phyloP scores from a whole-genome alignment of 1,140 invertebrate genomes.

The Pogonognathellus flavescens region DNA sequence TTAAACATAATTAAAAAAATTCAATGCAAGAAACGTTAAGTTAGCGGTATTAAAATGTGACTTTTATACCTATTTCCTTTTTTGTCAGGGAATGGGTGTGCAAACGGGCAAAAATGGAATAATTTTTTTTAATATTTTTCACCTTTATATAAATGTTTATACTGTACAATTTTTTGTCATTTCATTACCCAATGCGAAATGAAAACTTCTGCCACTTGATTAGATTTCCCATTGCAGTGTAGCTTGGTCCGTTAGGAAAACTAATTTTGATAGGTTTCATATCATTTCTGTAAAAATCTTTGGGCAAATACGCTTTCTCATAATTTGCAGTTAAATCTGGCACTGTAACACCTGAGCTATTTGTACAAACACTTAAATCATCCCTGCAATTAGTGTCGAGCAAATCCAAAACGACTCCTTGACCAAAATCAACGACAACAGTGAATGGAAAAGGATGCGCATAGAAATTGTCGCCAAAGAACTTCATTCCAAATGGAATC shows the following conservation, averaged over 20 bases:
- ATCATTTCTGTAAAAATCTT: slow-evolving; percentile 6
- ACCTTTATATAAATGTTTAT: too few species aligned
- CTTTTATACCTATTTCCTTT: too few species aligned
- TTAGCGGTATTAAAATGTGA: too few species aligned
- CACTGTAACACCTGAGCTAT: not conserved
- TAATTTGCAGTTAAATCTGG: not conserved
- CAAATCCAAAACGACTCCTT: not conserved
- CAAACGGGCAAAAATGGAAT: too few species aligned
- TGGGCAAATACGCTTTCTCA: not conserved
- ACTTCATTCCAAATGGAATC: not conserved
- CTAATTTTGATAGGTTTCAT: not conserved
- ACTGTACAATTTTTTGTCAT: too few species aligned
- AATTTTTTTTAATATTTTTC: too few species aligned
- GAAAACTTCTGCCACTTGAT: not conserved
- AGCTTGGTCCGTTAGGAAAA: not conserved
- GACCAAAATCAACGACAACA: not conserved
- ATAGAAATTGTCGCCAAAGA: not conserved
- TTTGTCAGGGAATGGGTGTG: too few species aligned
- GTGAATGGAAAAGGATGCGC: not conserved
- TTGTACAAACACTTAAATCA: not conserved
- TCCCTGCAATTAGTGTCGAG: not conserved
- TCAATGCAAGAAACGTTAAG: too few species aligned
- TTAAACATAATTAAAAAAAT: too few species aligned
- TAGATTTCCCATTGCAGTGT: not conserved
- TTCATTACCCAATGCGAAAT: not conserved